These are phyloP conservation scores for Enteromius viviparus DNA, from an alignment of 2,797 vertebrate species.

Conservation along the genomic window DNA sequence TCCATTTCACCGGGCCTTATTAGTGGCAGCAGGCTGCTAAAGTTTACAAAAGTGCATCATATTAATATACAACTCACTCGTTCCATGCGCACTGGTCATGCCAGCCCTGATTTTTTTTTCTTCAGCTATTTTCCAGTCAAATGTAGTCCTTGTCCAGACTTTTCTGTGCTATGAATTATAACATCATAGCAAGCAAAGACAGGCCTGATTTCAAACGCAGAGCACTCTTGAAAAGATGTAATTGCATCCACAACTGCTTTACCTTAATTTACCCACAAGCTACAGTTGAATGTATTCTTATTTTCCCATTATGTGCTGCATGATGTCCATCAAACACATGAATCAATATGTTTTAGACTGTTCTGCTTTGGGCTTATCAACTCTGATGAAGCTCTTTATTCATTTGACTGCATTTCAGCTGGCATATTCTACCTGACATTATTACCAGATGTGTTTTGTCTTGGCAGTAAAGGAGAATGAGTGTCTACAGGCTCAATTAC, in stretches of 20 bases:
- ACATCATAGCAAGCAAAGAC: conserved; percentile 78
- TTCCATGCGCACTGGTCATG: conserved; percentile 62
- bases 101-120: conserved; percentile 50
- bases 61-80: conserved; percentile 77
- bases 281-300: conserved; percentile 45
- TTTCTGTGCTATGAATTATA: conserved; percentile 77
- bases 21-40: conserved; percentile 77
- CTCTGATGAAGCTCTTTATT: conserved; percentile 64
- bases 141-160: conserved; percentile 65
- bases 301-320: not conserved
- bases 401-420: conserved; percentile 71
- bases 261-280: conserved; percentile 60
- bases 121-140: conserved; percentile 55
- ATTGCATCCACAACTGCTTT: not conserved
- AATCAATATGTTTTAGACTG: conserved; percentile 56
- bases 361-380: conserved; percentile 72
- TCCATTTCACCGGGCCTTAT: conserved; percentile 80
- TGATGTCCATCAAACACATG: not conserved
- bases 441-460: conserved; percentile 79
- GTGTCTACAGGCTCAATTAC: conserved; percentile 75
- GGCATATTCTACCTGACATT: conserved; percentile 72
- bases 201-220: conserved; percentile 62
- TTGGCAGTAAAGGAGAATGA: conserved; percentile 64
- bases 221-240: conserved; percentile 17
- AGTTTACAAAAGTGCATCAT: conserved; percentile 81